Evolutionary conservation across 2,888 invertebrate species (phyloP), one percentile per base, ranked within the genome.

Genomic region (Archaeoteleia sp.): DNA sequence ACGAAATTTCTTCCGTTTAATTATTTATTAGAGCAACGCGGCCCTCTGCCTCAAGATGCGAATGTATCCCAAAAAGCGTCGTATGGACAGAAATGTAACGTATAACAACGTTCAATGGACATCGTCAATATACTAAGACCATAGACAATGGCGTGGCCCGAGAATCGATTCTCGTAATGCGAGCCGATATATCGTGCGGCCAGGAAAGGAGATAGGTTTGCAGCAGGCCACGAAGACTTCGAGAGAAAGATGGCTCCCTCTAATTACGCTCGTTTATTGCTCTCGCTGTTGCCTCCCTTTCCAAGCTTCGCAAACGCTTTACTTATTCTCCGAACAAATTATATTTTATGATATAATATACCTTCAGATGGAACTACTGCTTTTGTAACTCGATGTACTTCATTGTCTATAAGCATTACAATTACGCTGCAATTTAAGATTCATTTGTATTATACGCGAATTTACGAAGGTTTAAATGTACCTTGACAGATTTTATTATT

Each of bases 211-310:
- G 53, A 42, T 35, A 48, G 65, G 27, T 40, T 17, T 25, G 42
- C 42, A 32, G 48, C 20, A 42, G 42, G 43, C 49, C 14, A 60
- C 43, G 32, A 54, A 55, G 54, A 60, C 43, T 49, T 45, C 27
- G 40, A 7, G 13, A 51, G 57, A 58, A 53, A 49, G 51, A 65
- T 58, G 46, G 57, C 53, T 46, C 15, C 43, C 54, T 60, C 49
- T 67, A 67, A 67, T 67, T 67, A 60, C 66, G 49, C 60, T 55
- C 66, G 66, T 67, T 67, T 55, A 67, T 67, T 55, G 66, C 49
- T 42, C 54, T 34, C 9, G 9, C 32, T n/a, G 27, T 12, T 29
- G 17, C 51, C 23, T 60, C 23, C 32, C 4, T 13, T 34, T 29
- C 42, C 46, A n/a, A 27, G 25, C 12, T n/a, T 30, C 7, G 13